phyloP scores from a whole-genome alignment of 2,888 invertebrate genomes.

The Augiades crinisus region DNA sequence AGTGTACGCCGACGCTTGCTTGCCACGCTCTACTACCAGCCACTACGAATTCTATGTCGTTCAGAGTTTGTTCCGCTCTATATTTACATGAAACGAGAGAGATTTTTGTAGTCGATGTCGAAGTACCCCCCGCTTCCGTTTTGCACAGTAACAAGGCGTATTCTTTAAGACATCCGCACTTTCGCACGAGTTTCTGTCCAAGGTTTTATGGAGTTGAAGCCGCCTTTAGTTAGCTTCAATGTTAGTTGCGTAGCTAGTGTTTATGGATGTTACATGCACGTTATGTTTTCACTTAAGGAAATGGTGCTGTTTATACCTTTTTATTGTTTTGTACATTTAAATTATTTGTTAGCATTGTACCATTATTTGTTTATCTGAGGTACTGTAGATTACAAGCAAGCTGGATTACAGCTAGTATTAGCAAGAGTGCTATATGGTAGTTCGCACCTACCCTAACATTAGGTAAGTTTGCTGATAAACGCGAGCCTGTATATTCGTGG shows the following conservation, averaged over 20 bases:
- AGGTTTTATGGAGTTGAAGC: background rate
- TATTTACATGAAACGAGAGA: constrained; percentile 67
- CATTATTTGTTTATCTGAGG: too few relatives aligned
- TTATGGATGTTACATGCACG: background rate
- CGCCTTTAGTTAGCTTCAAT: background rate
- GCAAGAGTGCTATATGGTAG: too few relatives aligned
- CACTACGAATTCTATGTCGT: constrained; percentile 58
- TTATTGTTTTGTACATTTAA: too few relatives aligned
- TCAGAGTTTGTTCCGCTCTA: constrained; percentile 63
- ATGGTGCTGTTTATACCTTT: too few relatives aligned
- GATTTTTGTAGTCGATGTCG: constrained; percentile 59
- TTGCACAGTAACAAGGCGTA: constrained; percentile 41
- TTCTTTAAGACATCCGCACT: constrained; percentile 33
- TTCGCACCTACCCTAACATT: too few relatives aligned
- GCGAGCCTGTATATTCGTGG: too few relatives aligned
- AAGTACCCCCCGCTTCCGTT: constrained; percentile 50
- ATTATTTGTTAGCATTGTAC: too few relatives aligned
- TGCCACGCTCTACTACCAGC: constrained; percentile 43
- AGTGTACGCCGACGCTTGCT: constrained; percentile 54
- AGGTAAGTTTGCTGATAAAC: too few relatives aligned
- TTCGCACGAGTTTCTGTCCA: constrained; percentile 12
- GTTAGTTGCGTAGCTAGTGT: background rate
- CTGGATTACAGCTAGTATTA: too few relatives aligned
- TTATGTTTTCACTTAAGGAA: background rate
- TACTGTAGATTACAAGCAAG: too few relatives aligned